Base-by-base conservation (phyloP, 2,113 vertebrate genomes). In the Chroicocephalus ridibundus region DNA sequence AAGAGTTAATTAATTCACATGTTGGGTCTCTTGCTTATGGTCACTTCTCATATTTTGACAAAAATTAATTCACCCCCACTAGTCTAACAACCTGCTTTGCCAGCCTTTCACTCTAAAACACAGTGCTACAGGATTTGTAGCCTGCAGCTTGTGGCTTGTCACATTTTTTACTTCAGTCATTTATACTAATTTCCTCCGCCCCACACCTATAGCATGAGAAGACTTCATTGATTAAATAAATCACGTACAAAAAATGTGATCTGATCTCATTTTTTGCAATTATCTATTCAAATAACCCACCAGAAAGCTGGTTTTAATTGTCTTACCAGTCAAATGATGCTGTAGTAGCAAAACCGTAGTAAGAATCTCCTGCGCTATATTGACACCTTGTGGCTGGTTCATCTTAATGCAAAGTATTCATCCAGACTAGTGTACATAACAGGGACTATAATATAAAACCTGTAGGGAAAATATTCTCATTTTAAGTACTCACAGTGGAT, bases 311-410 rank as follows among this genome's bases (percentile, higher is more conserved):
- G 27, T 85, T 93, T 88, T 72, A 72, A 89, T 91, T 61, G 44
- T 70, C 46, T 34, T 91, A 51, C 8, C 29, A 46, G 25, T 31
- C 46, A 60, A 83, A 81, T 10, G 25, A 86, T 47, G 57, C 34
- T 36, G 38, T 13, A 81, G 52, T 10, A 49, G 15, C 12, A 64
- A 70, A 68, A 3, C 10, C 42, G 40, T 5, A 4, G 22, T 13
- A 34, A 38, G 15, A 27, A 95, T 97, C 52, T 74, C 57, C 70
- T 97, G 36, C 78, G 5, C 57, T 82, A 15, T 51, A 94, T 87
- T 96, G 97, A 74, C 98, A 94, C 80, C 98, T 92, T 91, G 84
- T 96, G 98, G 94, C 21, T 42, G 1, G 0, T 26, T 91, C 40
- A 13, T 62, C 72, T 34, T 36, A 61, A 29, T 9, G 25, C 51